These are phyloP conservation scores for Ornithorhynchus anatinus DNA, from an alignment of 2,113 vertebrate genomes.

Conservation along the genomic window DNA sequence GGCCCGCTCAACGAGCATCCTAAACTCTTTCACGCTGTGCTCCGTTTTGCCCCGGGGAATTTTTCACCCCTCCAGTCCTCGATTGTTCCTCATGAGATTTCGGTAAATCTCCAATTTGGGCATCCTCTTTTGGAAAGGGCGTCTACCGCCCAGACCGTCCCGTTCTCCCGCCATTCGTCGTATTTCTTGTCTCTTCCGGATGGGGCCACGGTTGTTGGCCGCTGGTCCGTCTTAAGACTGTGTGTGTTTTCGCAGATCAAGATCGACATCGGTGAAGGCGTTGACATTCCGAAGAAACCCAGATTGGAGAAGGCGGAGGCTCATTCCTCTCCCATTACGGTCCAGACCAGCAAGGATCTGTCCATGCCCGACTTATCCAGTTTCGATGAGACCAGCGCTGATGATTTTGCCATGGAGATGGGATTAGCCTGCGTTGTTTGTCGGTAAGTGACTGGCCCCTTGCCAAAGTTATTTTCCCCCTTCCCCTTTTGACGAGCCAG, in stretches of 20 bases:
- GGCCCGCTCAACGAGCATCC: too few relatives aligned
- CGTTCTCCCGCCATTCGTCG: neutral
- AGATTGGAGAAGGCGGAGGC: constrained; percentile 88
- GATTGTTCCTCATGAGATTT: too few relatives aligned
- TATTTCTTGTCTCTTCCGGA: neutral
- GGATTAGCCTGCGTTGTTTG: constrained; percentile 96
- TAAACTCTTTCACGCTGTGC: too few relatives aligned
- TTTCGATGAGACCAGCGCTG: constrained; percentile 94
- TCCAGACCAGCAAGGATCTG: constrained; percentile 89
- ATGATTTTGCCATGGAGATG: constrained; percentile 99
- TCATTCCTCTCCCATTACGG: constrained; percentile 86
- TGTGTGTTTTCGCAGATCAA: constrained; percentile 72
- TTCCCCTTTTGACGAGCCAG: neutral
- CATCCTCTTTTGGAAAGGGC: too few relatives aligned
- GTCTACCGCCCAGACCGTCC: too few relatives aligned
- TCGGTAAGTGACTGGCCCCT: constrained; percentile 71
- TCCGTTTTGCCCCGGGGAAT: too few relatives aligned
- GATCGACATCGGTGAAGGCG: constrained; percentile 78
- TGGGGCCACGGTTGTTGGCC: too few relatives aligned
- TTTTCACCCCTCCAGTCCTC: too few relatives aligned
- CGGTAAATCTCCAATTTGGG: too few relatives aligned
- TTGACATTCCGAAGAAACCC: constrained; percentile 88
- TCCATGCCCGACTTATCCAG: constrained; percentile 85
- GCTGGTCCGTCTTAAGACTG: neutral
- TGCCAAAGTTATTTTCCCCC: neutral